A percentile compares a stretch with the other conserved stretches of the same genome.
Conservation (phyloP, 92 coral and sea anemone species). For the Ricordea florida region DNA sequence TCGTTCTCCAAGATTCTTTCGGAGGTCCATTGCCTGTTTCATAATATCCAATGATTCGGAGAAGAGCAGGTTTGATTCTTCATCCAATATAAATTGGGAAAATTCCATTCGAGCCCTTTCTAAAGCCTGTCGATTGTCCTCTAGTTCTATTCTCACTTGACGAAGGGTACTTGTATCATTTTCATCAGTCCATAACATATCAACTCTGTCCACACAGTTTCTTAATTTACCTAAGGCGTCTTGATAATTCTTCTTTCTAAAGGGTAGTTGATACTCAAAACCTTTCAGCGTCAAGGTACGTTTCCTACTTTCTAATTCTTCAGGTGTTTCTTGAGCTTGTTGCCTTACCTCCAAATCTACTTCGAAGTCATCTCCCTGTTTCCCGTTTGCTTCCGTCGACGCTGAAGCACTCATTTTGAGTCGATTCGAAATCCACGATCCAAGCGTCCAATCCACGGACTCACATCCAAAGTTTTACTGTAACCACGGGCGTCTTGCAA, state of each 20-base stretch:
- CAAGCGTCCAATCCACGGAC: neutral
- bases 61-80: neutral
- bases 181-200: no score
- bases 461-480: neutral
- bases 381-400: neutral
- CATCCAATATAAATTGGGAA: neutral
- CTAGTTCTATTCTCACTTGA: constrained; percentile 25
- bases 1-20: constrained; percentile 30
- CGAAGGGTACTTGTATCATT: constrained; percentile 5
- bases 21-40: constrained; percentile 1
- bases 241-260: no score
- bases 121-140: constrained; percentile 23
- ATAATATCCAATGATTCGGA: neutral
- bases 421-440: neutral
- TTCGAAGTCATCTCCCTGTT: neutral
- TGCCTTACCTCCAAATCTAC: neutral
- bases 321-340: neutral
- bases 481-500: neutral
- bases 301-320: neutral
- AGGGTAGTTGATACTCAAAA: no score
- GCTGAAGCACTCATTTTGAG: neutral
- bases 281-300: constrained; percentile 12
- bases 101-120: constrained; percentile 13
- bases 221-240: constrained; percentile 3
- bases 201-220: no score